Conservation (phyloP, 2,888 invertebrate species). For the Meiosimyza decipiens region DNA sequence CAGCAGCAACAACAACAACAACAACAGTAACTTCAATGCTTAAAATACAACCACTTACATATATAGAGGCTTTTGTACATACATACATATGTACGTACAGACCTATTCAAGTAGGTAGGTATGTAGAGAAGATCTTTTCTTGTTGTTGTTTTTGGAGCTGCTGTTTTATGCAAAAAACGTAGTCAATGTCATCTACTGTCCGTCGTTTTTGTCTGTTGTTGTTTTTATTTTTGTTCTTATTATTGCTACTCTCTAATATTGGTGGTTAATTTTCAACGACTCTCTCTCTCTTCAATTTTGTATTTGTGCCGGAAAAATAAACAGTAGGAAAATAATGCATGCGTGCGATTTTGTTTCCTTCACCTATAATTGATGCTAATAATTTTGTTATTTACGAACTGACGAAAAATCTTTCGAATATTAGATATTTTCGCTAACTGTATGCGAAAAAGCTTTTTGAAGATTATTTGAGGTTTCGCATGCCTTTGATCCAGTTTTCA, state of each 20-base stretch:
- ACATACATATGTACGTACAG: constrained; percentile 16
- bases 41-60: constrained; percentile 14
- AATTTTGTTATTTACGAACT: background rate
- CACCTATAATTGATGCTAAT: background rate
- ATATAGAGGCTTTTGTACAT: background rate
- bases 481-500: background rate
- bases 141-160: constrained; percentile 11
- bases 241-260: constrained; percentile 26
- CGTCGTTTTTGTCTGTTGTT: constrained; percentile 23
- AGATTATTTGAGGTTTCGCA: background rate
- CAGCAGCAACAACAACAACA: too few relatives aligned
- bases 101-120: constrained; percentile 1
- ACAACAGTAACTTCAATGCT: too few relatives aligned
- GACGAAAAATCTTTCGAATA: too few relatives aligned
- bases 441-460: background rate
- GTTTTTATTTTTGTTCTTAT: background rate
- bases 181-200: constrained; percentile 4
- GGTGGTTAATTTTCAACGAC: constrained; percentile 35
- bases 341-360: background rate
- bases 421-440: too few relatives aligned
- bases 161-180: background rate
- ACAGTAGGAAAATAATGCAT: constrained; percentile 2
- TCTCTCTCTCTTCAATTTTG: constrained; percentile 11
- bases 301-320: background rate
- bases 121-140: constrained; percentile 15